Conservation (phyloP, 2,113 vertebrate species). For the Etia nguti region DNA sequence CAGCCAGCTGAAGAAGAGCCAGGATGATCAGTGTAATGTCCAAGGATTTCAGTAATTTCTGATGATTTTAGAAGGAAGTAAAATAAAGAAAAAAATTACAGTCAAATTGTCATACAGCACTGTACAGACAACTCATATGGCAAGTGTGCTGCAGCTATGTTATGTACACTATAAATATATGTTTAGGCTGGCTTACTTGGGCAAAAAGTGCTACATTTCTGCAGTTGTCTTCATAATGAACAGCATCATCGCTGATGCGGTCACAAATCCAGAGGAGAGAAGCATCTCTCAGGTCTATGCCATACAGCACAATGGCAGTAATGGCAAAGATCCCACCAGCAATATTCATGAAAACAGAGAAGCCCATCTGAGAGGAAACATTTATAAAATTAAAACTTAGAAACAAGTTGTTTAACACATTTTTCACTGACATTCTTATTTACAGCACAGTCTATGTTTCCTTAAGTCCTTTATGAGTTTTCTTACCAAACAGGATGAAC, state of each 20-base stretch:
- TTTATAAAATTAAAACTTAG: neutral
- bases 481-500: constrained; percentile 49
- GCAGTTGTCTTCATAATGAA: neutral
- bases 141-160: neutral
- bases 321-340: constrained; percentile 34
- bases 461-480: neutral
- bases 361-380: constrained; percentile 35
- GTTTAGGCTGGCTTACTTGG: neutral
- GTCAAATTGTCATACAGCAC: neutral
- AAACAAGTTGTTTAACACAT: neutral
- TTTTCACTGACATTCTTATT: neutral
- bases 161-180: rapidly evolving
- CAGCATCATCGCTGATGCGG: rapidly evolving
- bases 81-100: neutral
- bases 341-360: constrained; percentile 42
- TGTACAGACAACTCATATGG: neutral
- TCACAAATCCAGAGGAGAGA: constrained; percentile 8
- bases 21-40: constrained; percentile 42
- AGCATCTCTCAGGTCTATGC: neutral
- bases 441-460: no score
- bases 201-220: neutral
- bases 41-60: constrained; percentile 26
- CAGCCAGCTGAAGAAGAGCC: constrained; percentile 39
- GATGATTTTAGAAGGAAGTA: neutral
- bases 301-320: constrained; percentile 43